Conservation (phyloP, 2,113 vertebrate genomes). For the Gymnocephalus cernua region DNA sequence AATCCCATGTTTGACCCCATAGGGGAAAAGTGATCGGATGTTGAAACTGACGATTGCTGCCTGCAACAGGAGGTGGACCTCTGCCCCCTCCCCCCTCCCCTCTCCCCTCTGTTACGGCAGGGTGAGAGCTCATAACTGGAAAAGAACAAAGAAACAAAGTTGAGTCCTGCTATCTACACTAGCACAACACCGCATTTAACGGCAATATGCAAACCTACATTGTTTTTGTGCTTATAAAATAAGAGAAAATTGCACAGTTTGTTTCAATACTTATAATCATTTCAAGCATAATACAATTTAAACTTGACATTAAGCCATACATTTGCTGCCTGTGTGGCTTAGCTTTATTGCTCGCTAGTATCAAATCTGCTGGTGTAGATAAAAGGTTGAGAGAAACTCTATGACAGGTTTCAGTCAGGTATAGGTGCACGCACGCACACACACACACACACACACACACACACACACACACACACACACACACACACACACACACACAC, state of each 20-base stretch:
- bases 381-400: conserved; percentile 8
- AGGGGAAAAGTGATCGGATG: conserved; percentile 23
- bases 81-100: conserved; percentile 8
- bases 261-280: conserved; percentile 40
- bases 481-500: conserved; percentile 31
- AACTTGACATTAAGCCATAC: conserved; percentile 52
- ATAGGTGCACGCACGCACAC: conserved; percentile 1
- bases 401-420: conserved; percentile 24
- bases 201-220: conserved; percentile 29
- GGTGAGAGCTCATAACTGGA: conserved; percentile 36
- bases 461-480: conserved; percentile 1
- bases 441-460: conserved; percentile 15
- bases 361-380: conserved; percentile 43
- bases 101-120: not conserved
- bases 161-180: conserved; percentile 40
- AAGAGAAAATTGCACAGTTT: not conserved
- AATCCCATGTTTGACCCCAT: conserved; percentile 27
- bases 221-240: conserved; percentile 29
- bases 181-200: conserved; percentile 42
- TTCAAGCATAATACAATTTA: conserved; percentile 29
- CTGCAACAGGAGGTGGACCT: conserved; percentile 51
- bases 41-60: conserved; percentile 38
- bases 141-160: conserved; percentile 4
- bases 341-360: conserved; percentile 48
- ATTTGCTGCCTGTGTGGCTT: conserved; percentile 42